A percentile compares a stretch with the other conserved stretches of the same genome.
Conservation (phyloP, 2,113 vertebrate genomes). For the Nibea albiflora region DNA sequence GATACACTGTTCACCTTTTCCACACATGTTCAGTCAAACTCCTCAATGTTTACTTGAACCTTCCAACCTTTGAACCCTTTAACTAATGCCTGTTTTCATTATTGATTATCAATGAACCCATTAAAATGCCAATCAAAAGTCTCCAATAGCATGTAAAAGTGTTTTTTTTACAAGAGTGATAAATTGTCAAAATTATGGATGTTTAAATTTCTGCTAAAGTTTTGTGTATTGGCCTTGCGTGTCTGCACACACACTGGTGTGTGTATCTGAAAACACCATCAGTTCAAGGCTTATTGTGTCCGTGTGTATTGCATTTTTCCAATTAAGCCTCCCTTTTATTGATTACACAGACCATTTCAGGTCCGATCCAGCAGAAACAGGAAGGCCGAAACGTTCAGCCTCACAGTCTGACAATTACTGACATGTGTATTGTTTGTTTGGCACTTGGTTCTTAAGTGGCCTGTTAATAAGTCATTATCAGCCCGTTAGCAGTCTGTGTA, state of each 20-base stretch:
- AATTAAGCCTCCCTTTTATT: background rate
- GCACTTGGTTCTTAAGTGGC: constrained; percentile 72
- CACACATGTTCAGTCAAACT: background rate
- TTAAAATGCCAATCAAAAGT: background rate
- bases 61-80: background rate
- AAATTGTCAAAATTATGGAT: background rate
- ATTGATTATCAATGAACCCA: background rate
- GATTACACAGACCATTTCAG: constrained; percentile 6
- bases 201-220: background rate
- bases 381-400: constrained; percentile 3
- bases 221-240: constrained; percentile 36
- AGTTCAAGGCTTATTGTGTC: background rate
- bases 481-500: constrained; percentile 63
- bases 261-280: background rate
- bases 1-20: background rate
- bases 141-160: background rate
- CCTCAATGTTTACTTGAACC: background rate
- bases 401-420: constrained; percentile 49
- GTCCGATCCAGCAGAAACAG: constrained; percentile 25
- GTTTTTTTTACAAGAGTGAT: background rate
- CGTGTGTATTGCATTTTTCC: background rate
- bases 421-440: constrained; percentile 76
- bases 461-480: constrained; percentile 81
- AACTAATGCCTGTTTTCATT: background rate
- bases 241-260: constrained; percentile 10